These are phyloP conservation scores for Deroplatys truncata DNA, from an alignment of 2,888 invertebrate species.

Conservation along the genomic window DNA sequence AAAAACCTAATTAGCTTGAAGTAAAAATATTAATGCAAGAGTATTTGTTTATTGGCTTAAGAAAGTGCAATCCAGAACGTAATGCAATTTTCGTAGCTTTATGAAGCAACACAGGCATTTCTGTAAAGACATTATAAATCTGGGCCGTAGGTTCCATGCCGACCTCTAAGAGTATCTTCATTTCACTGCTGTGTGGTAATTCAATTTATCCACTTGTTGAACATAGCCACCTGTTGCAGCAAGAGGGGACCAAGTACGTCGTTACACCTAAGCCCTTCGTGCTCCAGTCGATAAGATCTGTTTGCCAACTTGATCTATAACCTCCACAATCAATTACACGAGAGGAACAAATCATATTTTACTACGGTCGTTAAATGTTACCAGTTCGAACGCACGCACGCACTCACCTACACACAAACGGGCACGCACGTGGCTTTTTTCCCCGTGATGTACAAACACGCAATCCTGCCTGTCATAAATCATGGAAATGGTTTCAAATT, in stretches of 20 bases:
- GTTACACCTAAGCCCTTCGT: not conserved
- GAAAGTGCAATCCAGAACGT: no score
- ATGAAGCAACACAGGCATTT: not conserved
- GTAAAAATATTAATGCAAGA: no score
- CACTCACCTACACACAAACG: not conserved
- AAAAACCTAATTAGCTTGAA: no score
- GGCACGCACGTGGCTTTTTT: not conserved
- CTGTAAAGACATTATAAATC: not conserved
- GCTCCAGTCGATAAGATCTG: not conserved
- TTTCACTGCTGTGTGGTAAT: not conserved
- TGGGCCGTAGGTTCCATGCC: no score
- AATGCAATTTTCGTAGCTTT: no score
- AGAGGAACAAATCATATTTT: not conserved
- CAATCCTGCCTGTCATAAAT: not conserved
- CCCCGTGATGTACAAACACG: not conserved
- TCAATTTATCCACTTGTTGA: not conserved
- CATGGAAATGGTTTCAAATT: not conserved
- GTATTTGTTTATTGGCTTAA: no score
- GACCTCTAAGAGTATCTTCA: not conserved
- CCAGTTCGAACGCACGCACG: not conserved
- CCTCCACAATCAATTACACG: not conserved
- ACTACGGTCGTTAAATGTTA: not conserved
- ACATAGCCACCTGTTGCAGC: not conserved
- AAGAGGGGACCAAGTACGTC: not conserved
- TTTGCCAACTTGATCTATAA: not conserved